A percentile compares a stretch with the other conserved stretches of the same genome.
Evolutionary conservation across 2,888 invertebrate species (phyloP).

Genomic region (Tridacna crocea): DNA sequence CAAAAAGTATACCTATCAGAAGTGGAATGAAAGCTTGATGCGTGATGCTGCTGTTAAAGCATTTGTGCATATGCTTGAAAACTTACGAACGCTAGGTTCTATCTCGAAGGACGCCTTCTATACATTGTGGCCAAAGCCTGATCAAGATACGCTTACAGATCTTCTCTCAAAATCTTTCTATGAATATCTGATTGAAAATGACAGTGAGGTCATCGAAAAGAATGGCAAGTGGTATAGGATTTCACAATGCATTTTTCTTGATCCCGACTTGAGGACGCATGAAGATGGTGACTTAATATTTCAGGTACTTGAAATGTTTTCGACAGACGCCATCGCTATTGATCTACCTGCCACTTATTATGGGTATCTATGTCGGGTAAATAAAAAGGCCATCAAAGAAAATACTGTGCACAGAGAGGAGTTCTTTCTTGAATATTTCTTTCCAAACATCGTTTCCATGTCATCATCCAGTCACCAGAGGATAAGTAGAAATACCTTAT

Average conservation of each 20-base stretch:
- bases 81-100: neutral
- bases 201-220: constrained; percentile 44
- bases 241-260: constrained; percentile 48
- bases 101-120: constrained; percentile 31
- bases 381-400: constrained; percentile 2
- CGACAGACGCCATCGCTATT: constrained; percentile 15
- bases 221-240: constrained; percentile 29
- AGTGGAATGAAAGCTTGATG: constrained; percentile 64
- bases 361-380: constrained; percentile 9
- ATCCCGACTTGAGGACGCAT: constrained; percentile 24
- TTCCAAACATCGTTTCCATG: constrained; percentile 48
- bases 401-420: constrained; percentile 39
- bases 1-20: constrained; percentile 49
- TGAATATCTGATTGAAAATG: constrained; percentile 16
- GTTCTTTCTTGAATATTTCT: constrained; percentile 51
- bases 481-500: neutral
- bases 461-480: constrained; percentile 1
- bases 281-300: constrained; percentile 36
- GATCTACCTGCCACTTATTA: constrained; percentile 38
- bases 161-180: constrained; percentile 37
- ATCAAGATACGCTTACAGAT: neutral
- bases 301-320: constrained; percentile 20
- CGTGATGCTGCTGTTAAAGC: constrained; percentile 55
- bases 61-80: constrained; percentile 48
- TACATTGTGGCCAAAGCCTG: constrained; percentile 58